These are phyloP conservation scores for Aplochiton taeniatus DNA, from an alignment of 2,797 vertebrate species.

Conservation along the genomic window DNA sequence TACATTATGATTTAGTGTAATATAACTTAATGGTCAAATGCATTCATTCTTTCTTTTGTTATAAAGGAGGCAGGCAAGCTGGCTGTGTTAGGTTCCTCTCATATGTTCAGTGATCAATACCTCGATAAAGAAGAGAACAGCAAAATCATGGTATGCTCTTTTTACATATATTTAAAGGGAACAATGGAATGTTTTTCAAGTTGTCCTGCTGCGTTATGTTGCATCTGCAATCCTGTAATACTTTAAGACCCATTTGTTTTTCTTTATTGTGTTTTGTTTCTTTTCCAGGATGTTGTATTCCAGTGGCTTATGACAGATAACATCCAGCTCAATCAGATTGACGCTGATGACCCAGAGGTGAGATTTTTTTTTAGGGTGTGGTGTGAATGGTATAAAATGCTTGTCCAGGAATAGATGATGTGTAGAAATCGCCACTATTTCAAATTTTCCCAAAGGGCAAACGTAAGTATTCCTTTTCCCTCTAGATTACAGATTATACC, in stretches of 20 bases:
- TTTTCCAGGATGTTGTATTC: slow-evolving; percentile 89
- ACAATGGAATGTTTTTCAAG: too few relatives aligned
- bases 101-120: slow-evolving; percentile 97
- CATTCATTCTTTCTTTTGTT: slow-evolving; percentile 20
- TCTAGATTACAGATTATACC: slow-evolving; percentile 93
- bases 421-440: too few relatives aligned
- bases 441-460: too few relatives aligned
- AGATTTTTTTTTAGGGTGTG: slow-evolving; percentile 6
- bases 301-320: slow-evolving; percentile 93
- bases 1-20: background rate
- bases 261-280: background rate
- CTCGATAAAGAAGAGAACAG: slow-evolving; percentile 97
- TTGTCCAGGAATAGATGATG: too few relatives aligned
- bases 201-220: too few relatives aligned
- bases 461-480: background rate
- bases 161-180: too few relatives aligned
- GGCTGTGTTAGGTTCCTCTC: slow-evolving; percentile 91
- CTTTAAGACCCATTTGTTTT: background rate
- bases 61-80: slow-evolving; percentile 87
- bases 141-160: slow-evolving; percentile 88
- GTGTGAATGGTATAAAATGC: background rate
- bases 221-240: too few relatives aligned
- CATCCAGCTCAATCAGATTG: slow-evolving; percentile 91
- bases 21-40: background rate
- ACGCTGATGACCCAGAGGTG: slow-evolving; percentile 95